Evolutionary conservation across 2,113 vertebrate genomes (phyloP).

Genomic region (Anser brachyrhynchus): DNA sequence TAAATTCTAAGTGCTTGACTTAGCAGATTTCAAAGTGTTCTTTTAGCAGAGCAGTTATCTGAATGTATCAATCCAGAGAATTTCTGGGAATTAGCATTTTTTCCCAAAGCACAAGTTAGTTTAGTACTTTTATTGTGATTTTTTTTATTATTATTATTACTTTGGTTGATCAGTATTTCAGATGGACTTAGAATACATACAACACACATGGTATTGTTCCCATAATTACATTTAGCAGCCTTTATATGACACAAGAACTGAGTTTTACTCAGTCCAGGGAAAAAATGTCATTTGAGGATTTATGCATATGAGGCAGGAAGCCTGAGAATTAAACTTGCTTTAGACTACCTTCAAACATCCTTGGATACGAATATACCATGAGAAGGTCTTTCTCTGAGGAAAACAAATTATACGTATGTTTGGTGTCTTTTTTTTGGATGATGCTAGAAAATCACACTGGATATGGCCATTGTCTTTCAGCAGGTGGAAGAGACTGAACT

Average conservation of each 20-base stretch:
- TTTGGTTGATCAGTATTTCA: not conserved
- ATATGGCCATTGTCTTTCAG: not conserved
- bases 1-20: not conserved
- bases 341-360: not conserved
- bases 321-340: not conserved
- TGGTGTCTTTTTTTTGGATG: not conserved
- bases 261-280: not conserved
- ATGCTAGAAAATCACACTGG: not conserved
- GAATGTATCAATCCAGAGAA: too few species aligned
- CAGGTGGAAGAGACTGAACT: not conserved
- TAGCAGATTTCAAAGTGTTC: not conserved
- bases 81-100: not conserved
- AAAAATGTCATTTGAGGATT: not conserved
- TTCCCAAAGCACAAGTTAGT: not conserved
- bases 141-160: not conserved
- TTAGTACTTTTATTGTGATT: not conserved
- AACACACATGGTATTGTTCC: not conserved
- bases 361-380: not conserved
- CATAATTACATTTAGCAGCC: not conserved
- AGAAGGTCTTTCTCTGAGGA: not conserved
- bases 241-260: not conserved
- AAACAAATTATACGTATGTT: not conserved
- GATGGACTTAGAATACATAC: not conserved
- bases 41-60: not conserved
- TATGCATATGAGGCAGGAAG: not conserved